These are phyloP conservation scores for Lasioglossum baleicum DNA, from an alignment of 1,140 invertebrate species.

Conservation along the genomic window DNA sequence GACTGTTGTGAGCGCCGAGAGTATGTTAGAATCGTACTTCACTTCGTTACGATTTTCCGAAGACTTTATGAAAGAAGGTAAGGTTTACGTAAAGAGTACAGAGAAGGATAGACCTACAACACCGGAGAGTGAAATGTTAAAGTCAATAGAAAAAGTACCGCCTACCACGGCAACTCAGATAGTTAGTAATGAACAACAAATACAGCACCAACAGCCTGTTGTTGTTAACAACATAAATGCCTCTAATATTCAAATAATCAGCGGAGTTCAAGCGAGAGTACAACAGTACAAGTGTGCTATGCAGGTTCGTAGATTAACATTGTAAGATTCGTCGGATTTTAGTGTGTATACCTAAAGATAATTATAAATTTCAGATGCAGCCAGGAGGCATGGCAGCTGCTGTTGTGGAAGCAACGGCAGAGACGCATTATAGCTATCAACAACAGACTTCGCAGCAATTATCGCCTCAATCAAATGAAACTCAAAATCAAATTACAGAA, in stretches of 20 bases:
- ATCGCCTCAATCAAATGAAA: slow-evolving; percentile 71
- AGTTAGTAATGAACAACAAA: slow-evolving; percentile 60
- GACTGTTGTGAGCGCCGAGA: slow-evolving; percentile 84
- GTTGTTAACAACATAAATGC: slow-evolving; percentile 80
- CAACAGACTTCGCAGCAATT: slow-evolving; percentile 76
- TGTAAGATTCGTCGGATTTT: not conserved
- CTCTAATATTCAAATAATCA: slow-evolving; percentile 80
- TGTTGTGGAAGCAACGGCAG: slow-evolving; percentile 74
- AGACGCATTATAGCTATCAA: slow-evolving; percentile 76
- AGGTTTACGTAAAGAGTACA: slow-evolving; percentile 79
- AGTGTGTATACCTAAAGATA: not conserved
- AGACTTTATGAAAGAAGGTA: slow-evolving; percentile 84
- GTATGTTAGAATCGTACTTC: slow-evolving; percentile 85
- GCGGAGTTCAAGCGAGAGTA: slow-evolving; percentile 77
- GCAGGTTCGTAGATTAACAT: slow-evolving; percentile 72
- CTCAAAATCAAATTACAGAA: slow-evolving; percentile 74
- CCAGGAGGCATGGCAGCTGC: slow-evolving; percentile 75
- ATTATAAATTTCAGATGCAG: slow-evolving; percentile 70
- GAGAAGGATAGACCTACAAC: slow-evolving; percentile 70
- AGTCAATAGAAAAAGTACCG: slow-evolving; percentile 68
- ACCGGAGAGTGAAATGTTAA: slow-evolving; percentile 68
- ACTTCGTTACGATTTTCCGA: slow-evolving; percentile 83
- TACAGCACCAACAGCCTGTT: slow-evolving; percentile 75
- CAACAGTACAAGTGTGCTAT: slow-evolving; percentile 81
- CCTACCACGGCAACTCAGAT: slow-evolving; percentile 54